Base-by-base conservation (phyloP, 2,888 invertebrate species). In the Euspilapteryx auroguttella region DNA sequence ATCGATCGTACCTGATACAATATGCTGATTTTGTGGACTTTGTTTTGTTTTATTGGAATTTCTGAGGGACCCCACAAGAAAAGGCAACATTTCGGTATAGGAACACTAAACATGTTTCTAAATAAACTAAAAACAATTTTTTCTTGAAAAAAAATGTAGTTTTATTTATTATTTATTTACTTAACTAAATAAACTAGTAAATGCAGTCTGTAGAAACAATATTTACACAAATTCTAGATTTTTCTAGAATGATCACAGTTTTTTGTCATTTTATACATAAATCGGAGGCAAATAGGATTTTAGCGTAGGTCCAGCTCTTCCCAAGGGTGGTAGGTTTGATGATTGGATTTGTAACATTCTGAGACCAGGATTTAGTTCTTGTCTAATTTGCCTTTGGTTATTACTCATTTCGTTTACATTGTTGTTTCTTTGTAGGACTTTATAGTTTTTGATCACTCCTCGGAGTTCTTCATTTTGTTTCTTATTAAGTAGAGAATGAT, bases 391-490 rank as follows among this genome's bases (percentile, higher is more conserved):
- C 36, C 49, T 41, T 34, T 49, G 45, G 20, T 49, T 47, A n/a
- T 34, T 32, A 14, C 25, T 29, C 20, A 47, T 54, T 14, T 47
- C 47, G 21, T 41, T 7, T 4, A 3, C 40, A 34, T 47, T 53
- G 32, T 55, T 55, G 34, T 63, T 65, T 28, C 73, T 48, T 37
- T 69, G 66, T 34, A 75, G 42, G 12, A 69, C 57, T 49, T 75
- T 75, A 33, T 75, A 75, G 39, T 69, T 75, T 45, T 64, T 75
- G 12, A 73, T 62, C 12, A 55, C 48, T 5, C 71, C 69, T 6
- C 53, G 48, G 25, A 68, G 38, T 43, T 66, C 68, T 31, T 58
- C 55, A 30, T 55, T 50, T 24, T 55, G 50, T 22, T 61, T 51
- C 27, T 42, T 40, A 38, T 47, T 47, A 22, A 41, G 7, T 8